Base-by-base conservation (phyloP, 2,797 vertebrate species). In the Ptychadena robeensis region DNA sequence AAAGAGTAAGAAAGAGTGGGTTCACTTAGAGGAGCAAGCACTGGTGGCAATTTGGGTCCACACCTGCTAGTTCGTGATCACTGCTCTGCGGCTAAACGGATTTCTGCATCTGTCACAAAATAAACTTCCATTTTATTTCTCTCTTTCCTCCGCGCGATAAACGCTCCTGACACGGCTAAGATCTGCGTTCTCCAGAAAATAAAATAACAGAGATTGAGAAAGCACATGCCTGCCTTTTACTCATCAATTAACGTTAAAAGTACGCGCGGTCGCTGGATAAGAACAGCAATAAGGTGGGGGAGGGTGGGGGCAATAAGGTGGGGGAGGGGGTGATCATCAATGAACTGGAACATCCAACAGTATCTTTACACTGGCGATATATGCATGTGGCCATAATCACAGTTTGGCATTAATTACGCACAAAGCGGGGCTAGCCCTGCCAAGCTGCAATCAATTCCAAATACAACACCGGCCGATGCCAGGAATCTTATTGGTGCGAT, bases 341-440 rank as follows among this genome's bases (percentile, higher is more conserved):
- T 80, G 78, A 71, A 64, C 71, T 80, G 78, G 72, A 85, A 80
- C 79, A 70, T 75, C 35, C 76, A 80, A 80, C 82, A 80, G 82
- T 75, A 80, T 80, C 82, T 53, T 75, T 80, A 80, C 75, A 85
- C 77, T 80, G 38, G 69, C 63, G 65, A 64, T 85, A 80, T 80
- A 35, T 80, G 77, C 77, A 53, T 64, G 57, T 80, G 82, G 48
- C 82, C 78, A 73, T 85, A 85, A 85, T 85, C 82, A 84, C 71
- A 80, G 53, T 85, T 85, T 85, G 82, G 82, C 82, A 85, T 85
- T 85, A 80, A 85, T 85, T 85, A 85, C 76, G 78, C 82, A 85
- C 82, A 80, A 85, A 85, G 82, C 82, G 75, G 64, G 61, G 34
- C 35, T 44, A 30, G 44, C 53, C 25, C 82, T 85, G 82, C 82